Evolutionary conservation across 2,113 vertebrate species (phyloP).

Genomic region (Centrocercus urophasianus): DNA sequence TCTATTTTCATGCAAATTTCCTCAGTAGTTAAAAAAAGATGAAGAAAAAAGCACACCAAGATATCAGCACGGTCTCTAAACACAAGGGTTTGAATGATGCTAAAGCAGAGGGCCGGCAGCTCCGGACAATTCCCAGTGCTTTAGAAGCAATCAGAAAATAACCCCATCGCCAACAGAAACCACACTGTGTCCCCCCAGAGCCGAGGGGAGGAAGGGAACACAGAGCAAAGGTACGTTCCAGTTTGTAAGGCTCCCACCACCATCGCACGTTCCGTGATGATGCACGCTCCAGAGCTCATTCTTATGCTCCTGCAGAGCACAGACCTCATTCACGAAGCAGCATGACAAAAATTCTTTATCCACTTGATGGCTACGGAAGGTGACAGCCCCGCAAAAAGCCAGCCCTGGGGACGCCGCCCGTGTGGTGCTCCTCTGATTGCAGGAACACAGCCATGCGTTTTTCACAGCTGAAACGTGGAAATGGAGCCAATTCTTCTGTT

Average conservation of each 20-base stretch:
- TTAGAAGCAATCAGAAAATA: neutral
- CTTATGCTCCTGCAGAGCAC: slow-evolving; percentile 46
- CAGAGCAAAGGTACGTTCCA: neutral
- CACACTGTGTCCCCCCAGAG: neutral
- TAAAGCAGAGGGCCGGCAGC: slow-evolving; percentile 42
- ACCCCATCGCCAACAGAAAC: slow-evolving; percentile 29
- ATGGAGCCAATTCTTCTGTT: slow-evolving; percentile 37
- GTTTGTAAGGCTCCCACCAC: slow-evolving; percentile 25
- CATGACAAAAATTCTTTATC: slow-evolving; percentile 72
- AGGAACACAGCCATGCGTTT: slow-evolving; percentile 15
- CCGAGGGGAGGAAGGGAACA: neutral
- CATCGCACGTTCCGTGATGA: neutral
- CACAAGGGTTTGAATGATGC: slow-evolving; percentile 61
- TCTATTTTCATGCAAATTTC: slow-evolving; percentile 75
- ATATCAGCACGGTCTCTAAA: slow-evolving; percentile 68
- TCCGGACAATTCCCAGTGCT: slow-evolving; percentile 22
- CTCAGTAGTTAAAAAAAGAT: slow-evolving; percentile 72
- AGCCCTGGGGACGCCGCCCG: slow-evolving; percentile 41
- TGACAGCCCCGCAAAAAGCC: slow-evolving; percentile 46
- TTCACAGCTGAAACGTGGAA: slow-evolving; percentile 29
- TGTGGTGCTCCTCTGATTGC: slow-evolving; percentile 37
- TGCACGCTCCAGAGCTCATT: slow-evolving; percentile 57
- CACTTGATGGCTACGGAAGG: slow-evolving; percentile 66
- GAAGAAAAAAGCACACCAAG: slow-evolving; percentile 43
- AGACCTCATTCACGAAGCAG: slow-evolving; percentile 63